Percentiles rank a stretch among this genome's conserved stretches.
Evolutionary conservation across 2,113 vertebrate genomes (phyloP).

Genomic region (Lagopus muta): DNA sequence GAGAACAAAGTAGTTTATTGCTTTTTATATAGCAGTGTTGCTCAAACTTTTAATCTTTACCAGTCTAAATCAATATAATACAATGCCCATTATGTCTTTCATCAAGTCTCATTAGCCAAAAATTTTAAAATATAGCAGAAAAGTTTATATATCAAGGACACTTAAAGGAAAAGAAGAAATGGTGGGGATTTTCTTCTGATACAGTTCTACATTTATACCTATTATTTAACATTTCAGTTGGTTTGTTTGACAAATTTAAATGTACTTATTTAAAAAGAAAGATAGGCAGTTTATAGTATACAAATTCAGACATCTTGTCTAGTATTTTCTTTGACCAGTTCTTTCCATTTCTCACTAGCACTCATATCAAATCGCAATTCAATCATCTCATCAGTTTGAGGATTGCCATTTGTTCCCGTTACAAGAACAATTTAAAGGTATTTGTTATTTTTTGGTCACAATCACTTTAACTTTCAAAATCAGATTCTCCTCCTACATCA

Average conservation of each 20-base stretch:
- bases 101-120: not conserved
- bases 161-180: fast-evolving
- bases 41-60: not conserved
- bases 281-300: not conserved
- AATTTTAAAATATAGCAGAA: not conserved
- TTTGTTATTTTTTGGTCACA: not conserved
- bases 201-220: not conserved
- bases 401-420: not conserved
- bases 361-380: no score
- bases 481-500: not conserved
- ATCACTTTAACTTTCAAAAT: not conserved
- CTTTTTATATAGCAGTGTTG: not conserved
- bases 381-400: not conserved
- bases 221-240: not conserved
- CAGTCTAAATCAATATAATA: not conserved
- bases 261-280: not conserved
- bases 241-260: not conserved
- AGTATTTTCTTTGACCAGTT: not conserved
- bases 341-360: not conserved
- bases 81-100: not conserved
- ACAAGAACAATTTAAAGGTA: not conserved
- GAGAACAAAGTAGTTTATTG: not conserved
- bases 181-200: not conserved
- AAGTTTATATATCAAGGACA: not conserved
- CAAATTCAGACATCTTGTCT: not conserved